Conservation (phyloP, 2,113 vertebrate species). For the Xenopus borealis region DNA sequence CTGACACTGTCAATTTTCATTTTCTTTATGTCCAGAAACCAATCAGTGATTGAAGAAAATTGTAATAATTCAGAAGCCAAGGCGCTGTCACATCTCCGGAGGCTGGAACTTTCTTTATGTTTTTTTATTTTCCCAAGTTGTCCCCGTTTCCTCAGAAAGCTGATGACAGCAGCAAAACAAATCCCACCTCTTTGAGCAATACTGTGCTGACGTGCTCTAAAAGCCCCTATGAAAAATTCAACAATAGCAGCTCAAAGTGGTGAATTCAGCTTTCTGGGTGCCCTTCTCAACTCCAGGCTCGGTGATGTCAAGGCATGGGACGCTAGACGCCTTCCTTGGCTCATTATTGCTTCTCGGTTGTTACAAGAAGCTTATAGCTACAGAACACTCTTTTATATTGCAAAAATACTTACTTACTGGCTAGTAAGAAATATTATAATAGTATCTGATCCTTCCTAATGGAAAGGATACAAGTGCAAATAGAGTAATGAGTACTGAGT, state of each 20-base stretch:
- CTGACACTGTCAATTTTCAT: slow-evolving; percentile 9
- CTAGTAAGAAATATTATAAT: no score
- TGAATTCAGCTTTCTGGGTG: not conserved
- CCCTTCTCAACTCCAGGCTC: slow-evolving; percentile 10
- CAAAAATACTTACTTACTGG: no score
- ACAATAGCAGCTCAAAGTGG: slow-evolving; percentile 14
- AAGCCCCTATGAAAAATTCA: slow-evolving; percentile 38
- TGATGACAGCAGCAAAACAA: slow-evolving; percentile 30
- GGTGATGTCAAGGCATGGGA: slow-evolving; percentile 3
- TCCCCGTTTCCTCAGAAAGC: slow-evolving; percentile 30
- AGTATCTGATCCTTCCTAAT: no score
- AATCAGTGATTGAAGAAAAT: slow-evolving; percentile 12
- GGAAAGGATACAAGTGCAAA: no score
- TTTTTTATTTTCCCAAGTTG: not conserved
- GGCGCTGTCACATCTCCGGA: slow-evolving; percentile 1
- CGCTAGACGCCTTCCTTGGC: no score
- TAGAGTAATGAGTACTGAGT: no score
- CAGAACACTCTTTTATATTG: no score
- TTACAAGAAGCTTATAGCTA: no score
- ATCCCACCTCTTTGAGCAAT: slow-evolving; percentile 21
- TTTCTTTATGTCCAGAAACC: slow-evolving; percentile 24
- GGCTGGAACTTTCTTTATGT: slow-evolving; percentile 1
- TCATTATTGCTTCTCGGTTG: no score
- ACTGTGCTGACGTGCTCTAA: slow-evolving; percentile 24
- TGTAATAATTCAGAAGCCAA: slow-evolving; percentile 19